Base-by-base conservation (phyloP, 2,888 invertebrate species). In the Acleris literana region DNA sequence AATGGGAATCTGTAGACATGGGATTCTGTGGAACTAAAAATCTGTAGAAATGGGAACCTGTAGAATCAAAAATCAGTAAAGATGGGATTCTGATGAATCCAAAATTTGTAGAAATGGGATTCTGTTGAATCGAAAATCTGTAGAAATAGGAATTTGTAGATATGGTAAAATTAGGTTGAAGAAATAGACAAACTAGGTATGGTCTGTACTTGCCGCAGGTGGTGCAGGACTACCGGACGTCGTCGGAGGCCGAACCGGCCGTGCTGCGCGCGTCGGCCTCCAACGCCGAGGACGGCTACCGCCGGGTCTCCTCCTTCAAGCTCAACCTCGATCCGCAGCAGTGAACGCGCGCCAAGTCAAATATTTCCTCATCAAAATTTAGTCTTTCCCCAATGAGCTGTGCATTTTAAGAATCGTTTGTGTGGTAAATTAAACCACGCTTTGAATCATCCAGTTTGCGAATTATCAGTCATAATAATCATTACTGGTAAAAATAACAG, bases 261-360 rank as follows among this genome's bases (percentile, higher is more conserved):
- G 61, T 63, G 29, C 72, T 87, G 5, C 83, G 88, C 2, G 85
- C 87, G 5, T 81, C 88, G 0, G 82, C 81, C 1, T 88, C 88
- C 3, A 81, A 78, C 0, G 84, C 87, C 3, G 87, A 84, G 13
- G 84, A 88, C 2, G 74, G 74, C 11, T 84, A 79, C 69, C 78
- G 83, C n/a, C 59, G 84, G 17, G 84, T 83, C 51, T 87, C 88
- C 51, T 74, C 77, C 18, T 82, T 75, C 75, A 87, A 84, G 63
- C 72, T 82, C 3, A 80, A 80, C 68, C 68, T 77, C 2, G 72
- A 70, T 22, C 64, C 68, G 5, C 61, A 70, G 43, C 54, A 60
- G 9, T 66, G 49, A 46, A 13, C 16, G 17, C n/a, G 29, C 22
- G 22, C 29, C 16, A 39, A 48, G 22, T 16, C 3, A 39, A 9